These are phyloP conservation scores for Yponomeuta sedellus DNA, from an alignment of 2,888 invertebrate genomes.

Conservation along the genomic window DNA sequence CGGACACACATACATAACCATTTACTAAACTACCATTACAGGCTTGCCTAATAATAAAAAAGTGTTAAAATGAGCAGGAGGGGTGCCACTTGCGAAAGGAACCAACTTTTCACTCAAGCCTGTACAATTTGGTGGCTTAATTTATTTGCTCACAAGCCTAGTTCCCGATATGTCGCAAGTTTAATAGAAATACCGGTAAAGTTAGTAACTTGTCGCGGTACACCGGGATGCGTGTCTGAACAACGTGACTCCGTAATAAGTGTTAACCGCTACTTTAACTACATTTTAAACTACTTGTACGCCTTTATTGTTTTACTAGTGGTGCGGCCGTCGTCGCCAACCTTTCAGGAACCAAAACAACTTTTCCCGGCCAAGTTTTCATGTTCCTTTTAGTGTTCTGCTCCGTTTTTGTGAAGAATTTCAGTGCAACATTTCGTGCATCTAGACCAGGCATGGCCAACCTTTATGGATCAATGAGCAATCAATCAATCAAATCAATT, in stretches of 20 bases:
- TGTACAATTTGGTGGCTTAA: not conserved
- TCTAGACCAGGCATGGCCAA: no score
- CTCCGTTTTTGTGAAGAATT: no score
- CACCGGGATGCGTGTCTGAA: not conserved
- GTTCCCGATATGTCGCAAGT: not conserved
- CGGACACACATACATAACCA: no score
- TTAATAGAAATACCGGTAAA: not conserved
- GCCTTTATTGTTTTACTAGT: no score
- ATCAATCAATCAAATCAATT: no score
- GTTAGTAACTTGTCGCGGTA: not conserved
- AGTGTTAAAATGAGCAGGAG: no score
- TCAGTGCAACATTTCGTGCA: no score
- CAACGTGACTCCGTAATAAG: not conserved
- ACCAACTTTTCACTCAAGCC: not conserved
- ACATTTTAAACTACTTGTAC: not conserved
- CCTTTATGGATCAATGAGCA: no score
- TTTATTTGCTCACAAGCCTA: not conserved
- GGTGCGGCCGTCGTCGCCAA: not conserved
- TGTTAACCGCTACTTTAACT: not conserved
- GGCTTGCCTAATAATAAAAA: no score
- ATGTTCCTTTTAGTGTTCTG: no score
- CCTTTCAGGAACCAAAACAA: not conserved
- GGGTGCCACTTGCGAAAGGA: not conserved
- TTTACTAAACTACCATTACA: no score
- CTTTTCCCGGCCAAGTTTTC: no score